Percentiles rank a stretch among this genome's conserved stretches.
Conservation (phyloP, 2,797 vertebrate genomes). For the Myotis vivesi region DNA sequence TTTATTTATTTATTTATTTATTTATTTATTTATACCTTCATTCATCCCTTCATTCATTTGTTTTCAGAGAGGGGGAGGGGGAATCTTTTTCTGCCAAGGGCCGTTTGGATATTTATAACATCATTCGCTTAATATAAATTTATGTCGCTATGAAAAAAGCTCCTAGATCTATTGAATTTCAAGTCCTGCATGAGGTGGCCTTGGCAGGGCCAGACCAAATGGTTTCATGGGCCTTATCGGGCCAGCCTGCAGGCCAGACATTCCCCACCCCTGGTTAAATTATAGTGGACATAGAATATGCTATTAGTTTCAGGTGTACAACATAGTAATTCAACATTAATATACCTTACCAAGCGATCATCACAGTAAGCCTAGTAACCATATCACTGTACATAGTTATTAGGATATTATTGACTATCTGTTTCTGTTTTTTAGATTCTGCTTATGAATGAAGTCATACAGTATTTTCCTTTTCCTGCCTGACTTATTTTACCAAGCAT, state of each 20-base stretch:
- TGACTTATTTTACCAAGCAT: background rate
- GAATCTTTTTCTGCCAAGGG: too few relatives aligned
- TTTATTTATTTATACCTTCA: too few relatives aligned
- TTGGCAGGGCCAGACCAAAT: too few relatives aligned
- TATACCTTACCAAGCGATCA: background rate
- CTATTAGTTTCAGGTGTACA: background rate
- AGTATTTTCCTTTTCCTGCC: background rate
- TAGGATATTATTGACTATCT: background rate
- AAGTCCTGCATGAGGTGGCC: too few relatives aligned
- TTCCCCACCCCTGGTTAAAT: background rate
- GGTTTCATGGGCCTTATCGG: too few relatives aligned
- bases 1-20: background rate
- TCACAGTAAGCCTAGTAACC: background rate
- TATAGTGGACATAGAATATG: background rate
- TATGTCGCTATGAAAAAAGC: too few relatives aligned
- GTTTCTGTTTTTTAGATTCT: background rate
- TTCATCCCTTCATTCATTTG: too few relatives aligned
- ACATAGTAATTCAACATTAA: background rate
- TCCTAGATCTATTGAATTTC: too few relatives aligned
- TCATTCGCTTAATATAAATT: too few relatives aligned
- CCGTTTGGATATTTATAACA: too few relatives aligned
- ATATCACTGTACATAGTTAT: background rate
- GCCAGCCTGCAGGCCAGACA: too few relatives aligned
- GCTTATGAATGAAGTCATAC: background rate
- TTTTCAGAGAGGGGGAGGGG: rapidly evolving